Evolutionary conservation across 2,113 vertebrate genomes (phyloP).

Genomic region (Labrus mixtus): DNA sequence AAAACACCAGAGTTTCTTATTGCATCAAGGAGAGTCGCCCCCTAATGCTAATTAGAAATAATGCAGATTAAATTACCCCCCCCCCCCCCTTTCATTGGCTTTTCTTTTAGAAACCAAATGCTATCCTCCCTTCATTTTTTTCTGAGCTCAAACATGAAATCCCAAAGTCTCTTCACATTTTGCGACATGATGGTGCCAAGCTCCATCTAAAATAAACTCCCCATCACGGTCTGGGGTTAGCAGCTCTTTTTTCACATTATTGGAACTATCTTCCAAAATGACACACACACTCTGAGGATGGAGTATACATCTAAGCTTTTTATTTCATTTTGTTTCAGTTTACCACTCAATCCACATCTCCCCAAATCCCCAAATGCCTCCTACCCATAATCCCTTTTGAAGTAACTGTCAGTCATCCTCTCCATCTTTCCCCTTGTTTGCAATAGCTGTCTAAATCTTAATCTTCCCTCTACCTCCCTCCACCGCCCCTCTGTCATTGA

Average conservation of each 20-base stretch:
- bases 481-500: not conserved
- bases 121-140: no score
- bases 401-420: slow-evolving; percentile 23
- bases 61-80: no score
- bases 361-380: slow-evolving; percentile 26
- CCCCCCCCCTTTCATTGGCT: no score
- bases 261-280: slow-evolving; percentile 16
- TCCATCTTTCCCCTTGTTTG: not conserved
- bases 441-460: slow-evolving; percentile 32
- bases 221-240: not conserved
- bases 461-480: slow-evolving; percentile 22
- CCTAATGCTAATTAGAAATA: no score
- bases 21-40: no score
- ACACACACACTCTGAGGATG: slow-evolving; percentile 4
- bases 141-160: no score
- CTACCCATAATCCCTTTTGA: slow-evolving; percentile 28
- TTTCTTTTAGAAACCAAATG: no score
- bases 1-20: no score
- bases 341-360: slow-evolving; percentile 37
- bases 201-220: not conserved
- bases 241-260: slow-evolving; percentile 1
- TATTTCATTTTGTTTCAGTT: slow-evolving; percentile 40
- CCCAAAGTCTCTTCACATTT: not conserved
- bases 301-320: slow-evolving; percentile 20
- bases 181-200: not conserved